Percentiles rank a stretch among this genome's conserved stretches.
phyloP scores from a whole-genome alignment of 1,140 invertebrate species.

The Centruroides sculpturatus region DNA sequence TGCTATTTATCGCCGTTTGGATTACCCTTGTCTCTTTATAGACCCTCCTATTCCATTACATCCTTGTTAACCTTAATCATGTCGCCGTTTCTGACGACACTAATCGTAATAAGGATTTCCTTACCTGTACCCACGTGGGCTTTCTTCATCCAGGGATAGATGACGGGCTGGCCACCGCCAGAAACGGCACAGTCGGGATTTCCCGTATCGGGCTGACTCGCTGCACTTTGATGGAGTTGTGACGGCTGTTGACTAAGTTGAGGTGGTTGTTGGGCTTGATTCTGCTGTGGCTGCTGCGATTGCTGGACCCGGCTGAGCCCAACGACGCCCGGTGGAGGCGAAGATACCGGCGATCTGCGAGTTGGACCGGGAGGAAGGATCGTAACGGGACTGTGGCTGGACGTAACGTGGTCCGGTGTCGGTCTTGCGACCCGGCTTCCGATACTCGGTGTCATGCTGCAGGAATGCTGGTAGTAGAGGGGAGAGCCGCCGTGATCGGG shows the following conservation, averaged over 20 bases:
- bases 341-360: constrained; percentile 2
- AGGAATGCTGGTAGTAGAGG: constrained; percentile 4
- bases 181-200: constrained; percentile 17
- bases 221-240: neutral
- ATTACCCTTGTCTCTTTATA: too few species aligned
- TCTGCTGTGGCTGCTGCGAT: neutral
- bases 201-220: neutral
- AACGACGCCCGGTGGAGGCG: neutral
- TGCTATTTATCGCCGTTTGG: too few species aligned
- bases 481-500: constrained; percentile 5
- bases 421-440: neutral
- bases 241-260: neutral
- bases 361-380: constrained; percentile 5
- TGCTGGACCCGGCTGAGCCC: neutral
- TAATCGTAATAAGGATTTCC: neutral
- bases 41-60: too few species aligned
- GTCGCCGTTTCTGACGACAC: too few species aligned
- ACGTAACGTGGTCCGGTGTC: constrained; percentile 3
- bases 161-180: constrained; percentile 61
- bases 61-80: too few species aligned
- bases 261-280: neutral
- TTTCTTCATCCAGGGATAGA: constrained; percentile 99
- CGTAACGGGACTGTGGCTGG: constrained; percentile 6
- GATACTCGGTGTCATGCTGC: neutral
- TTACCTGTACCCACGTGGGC: constrained; percentile 56